A percentile compares a stretch with the other conserved stretches of the same genome.
These are phyloP conservation scores for Aphelocoma coerulescens DNA, from an alignment of 2,113 vertebrate species.

Conservation along the genomic window DNA sequence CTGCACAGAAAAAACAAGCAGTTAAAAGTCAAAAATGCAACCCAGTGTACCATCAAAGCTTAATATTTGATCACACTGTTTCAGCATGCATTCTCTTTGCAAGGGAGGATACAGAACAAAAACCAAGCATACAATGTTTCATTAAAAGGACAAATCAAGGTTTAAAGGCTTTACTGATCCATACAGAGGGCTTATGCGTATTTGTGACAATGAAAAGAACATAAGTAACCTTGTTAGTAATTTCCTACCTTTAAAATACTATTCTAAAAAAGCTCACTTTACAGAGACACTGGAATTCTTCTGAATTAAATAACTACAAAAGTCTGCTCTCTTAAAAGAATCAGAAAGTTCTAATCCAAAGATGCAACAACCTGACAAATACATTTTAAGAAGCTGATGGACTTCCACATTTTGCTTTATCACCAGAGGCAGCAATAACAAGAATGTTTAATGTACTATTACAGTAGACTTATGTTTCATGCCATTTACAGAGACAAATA, in stretches of 20 bases:
- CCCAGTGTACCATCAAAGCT: not conserved
- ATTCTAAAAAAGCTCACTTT: not conserved
- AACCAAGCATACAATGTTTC: not conserved
- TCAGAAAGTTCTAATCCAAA: not conserved
- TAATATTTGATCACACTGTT: not conserved
- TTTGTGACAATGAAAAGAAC: not conserved
- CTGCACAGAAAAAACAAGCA: not conserved
- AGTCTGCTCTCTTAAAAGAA: not conserved
- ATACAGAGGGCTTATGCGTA: not conserved
- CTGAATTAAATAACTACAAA: not conserved
- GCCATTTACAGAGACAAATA: not conserved
- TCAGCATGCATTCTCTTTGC: not conserved
- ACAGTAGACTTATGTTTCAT: not conserved
- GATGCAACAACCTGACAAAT: not conserved
- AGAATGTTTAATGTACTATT: not conserved
- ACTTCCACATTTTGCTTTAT: not conserved
- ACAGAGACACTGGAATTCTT: not conserved
- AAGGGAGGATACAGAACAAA: not conserved
- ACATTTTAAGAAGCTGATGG: not conserved
- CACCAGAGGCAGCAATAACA: not conserved
- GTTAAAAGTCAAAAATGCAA: not conserved
- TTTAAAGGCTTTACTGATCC: not conserved
- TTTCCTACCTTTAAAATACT: not conserved
- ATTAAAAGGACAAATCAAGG: not conserved
- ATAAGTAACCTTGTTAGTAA: not conserved